phyloP scores from a whole-genome alignment of 37 sponge, comb jelly and placozoan species.

The Crambe crambe region DNA sequence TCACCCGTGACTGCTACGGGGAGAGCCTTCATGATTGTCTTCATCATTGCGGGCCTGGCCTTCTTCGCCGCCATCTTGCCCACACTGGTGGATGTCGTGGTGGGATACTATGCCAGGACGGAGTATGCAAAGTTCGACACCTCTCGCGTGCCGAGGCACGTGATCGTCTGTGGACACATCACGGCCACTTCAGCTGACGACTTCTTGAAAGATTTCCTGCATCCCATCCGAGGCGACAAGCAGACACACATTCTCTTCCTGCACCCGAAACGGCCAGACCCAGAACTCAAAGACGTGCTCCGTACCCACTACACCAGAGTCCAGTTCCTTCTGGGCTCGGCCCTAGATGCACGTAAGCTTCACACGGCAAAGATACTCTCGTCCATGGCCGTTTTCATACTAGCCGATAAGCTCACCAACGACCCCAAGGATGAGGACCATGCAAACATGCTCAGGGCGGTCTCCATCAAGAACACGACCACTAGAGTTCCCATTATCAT shows the following conservation, averaged over 20 bases:
- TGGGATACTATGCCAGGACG: slow-evolving; percentile 3
- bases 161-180: slow-evolving; percentile 76
- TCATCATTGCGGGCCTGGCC: slow-evolving; percentile 70
- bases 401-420: slow-evolving; percentile 43
- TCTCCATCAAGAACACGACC: slow-evolving; percentile 74
- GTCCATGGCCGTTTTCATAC: slow-evolving; percentile 57
- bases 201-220: slow-evolving; percentile 76
- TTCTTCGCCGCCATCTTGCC: slow-evolving; percentile 57
- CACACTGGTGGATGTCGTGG: slow-evolving; percentile 17
- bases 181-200: slow-evolving; percentile 29
- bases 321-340: slow-evolving; percentile 54
- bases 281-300: slow-evolving; percentile 41
- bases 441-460: slow-evolving; percentile 61
- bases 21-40: slow-evolving; percentile 63
- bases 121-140: slow-evolving; percentile 39
- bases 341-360: slow-evolving; percentile 49
- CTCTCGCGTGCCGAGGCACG: slow-evolving; percentile 24
- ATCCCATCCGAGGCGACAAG: slow-evolving; percentile 55
- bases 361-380: slow-evolving; percentile 34
- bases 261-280: slow-evolving; percentile 41
- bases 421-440: slow-evolving; percentile 61
- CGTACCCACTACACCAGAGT: slow-evolving; percentile 56
- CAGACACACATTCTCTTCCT: slow-evolving; percentile 69
- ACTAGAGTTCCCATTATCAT: slow-evolving; percentile 52
- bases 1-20: slow-evolving; percentile 62